phyloP scores from a whole-genome alignment of 2,888 invertebrate species.

The Odontocolon sp. region DNA sequence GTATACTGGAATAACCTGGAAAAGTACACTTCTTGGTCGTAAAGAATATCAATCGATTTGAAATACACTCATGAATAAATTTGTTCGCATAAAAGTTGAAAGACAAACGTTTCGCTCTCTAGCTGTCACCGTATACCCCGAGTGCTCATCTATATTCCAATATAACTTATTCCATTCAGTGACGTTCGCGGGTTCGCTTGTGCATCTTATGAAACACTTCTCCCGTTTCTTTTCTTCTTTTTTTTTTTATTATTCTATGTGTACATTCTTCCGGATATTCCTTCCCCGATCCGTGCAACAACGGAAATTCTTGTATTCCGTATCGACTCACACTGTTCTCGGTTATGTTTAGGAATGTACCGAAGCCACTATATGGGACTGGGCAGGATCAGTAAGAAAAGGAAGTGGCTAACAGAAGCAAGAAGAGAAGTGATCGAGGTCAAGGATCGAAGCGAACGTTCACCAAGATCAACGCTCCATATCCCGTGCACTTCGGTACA shows the following conservation, averaged over 20 bases:
- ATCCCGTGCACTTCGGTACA: too few species aligned
- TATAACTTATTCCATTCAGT: constrained; percentile 11
- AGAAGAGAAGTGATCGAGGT: constrained; percentile 6
- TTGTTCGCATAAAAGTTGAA: constrained; percentile 34
- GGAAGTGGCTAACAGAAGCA: background rate
- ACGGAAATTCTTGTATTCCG: background rate
- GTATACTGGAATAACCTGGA: background rate
- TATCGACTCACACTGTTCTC: background rate
- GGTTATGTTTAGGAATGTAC: background rate
- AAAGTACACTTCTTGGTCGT: background rate
- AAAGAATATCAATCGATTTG: constrained; percentile 39
- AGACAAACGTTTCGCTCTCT: constrained; percentile 12
- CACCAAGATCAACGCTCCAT: background rate
- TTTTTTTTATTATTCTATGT: constrained; percentile 5
- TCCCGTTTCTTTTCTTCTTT: background rate
- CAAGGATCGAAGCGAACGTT: constrained; percentile 8
- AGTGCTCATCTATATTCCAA: background rate
- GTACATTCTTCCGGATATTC: constrained; percentile 22
- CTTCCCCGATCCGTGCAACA: constrained; percentile 5
- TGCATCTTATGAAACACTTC: constrained; percentile 22
- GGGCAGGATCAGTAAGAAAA: background rate
- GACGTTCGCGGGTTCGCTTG: constrained; percentile 13
- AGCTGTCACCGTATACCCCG: constrained; percentile 22
- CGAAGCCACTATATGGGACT: background rate
- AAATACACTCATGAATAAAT: constrained; percentile 41